phyloP scores from a whole-genome alignment of 2,888 invertebrate genomes.

The Drosophila mettleri region DNA sequence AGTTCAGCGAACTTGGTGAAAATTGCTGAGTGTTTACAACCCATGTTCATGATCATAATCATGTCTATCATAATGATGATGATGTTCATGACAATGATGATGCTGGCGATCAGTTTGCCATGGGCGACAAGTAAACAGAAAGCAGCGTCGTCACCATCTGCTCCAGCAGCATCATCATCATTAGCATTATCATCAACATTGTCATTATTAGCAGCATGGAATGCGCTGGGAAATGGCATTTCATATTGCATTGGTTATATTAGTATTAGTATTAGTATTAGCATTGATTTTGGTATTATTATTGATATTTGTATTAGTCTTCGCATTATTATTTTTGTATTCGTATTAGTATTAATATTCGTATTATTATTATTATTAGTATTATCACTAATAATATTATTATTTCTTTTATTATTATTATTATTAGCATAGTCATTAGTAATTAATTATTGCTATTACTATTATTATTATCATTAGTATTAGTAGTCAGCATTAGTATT shows the following conservation, averaged over 20 bases:
- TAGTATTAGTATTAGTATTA: neutral
- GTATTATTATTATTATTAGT: neutral
- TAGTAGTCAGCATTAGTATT: neutral
- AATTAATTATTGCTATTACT: neutral
- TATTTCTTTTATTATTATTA: neutral
- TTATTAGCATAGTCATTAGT: too few relatives aligned
- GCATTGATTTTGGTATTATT: neutral
- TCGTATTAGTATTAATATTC: neutral
- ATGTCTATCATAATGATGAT: constrained; percentile 24
- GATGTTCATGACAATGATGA: constrained; percentile 30
- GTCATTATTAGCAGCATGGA: constrained; percentile 16
- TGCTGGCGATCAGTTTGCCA: constrained; percentile 23
- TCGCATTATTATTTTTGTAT: neutral
- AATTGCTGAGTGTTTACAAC: constrained; percentile 68
- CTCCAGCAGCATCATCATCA: neutral
- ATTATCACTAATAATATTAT: neutral
- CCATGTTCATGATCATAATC: constrained; percentile 38
- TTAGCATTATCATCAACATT: constrained; percentile 9
- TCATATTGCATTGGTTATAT: constrained; percentile 10
- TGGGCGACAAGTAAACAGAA: constrained; percentile 16
- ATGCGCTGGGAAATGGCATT: constrained; percentile 30
- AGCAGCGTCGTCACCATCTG: constrained; percentile 30
- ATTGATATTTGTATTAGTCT: neutral
- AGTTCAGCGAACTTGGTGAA: constrained; percentile 70
- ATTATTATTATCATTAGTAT: neutral